phyloP scores from a whole-genome alignment of 1,140 invertebrate species.

The Alviniconcha marisindica region DNA sequence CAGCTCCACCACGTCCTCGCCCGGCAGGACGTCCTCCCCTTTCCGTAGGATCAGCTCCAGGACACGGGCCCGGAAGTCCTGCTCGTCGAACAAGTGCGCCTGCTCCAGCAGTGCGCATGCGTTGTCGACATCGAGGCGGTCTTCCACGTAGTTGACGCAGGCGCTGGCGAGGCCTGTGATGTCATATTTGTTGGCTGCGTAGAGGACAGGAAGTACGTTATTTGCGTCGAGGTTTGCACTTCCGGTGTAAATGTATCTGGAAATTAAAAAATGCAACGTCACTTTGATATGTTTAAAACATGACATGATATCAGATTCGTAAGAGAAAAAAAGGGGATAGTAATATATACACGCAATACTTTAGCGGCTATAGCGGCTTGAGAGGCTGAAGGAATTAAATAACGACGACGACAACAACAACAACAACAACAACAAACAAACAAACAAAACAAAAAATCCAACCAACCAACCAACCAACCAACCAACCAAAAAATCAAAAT shows the following conservation, averaged over 20 bases:
- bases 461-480: too few species aligned
- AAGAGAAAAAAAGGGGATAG: too few species aligned
- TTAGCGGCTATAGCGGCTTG: too few species aligned
- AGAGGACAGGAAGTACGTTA: slow-evolving; percentile 88
- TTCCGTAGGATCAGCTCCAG: slow-evolving; percentile 38
- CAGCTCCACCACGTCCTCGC: slow-evolving; percentile 37
- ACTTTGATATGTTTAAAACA: too few species aligned
- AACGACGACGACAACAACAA: too few species aligned
- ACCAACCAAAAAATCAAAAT: too few species aligned
- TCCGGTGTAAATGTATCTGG: slow-evolving; percentile 60
- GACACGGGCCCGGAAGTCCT: slow-evolving; percentile 34
- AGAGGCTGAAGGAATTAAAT: too few species aligned
- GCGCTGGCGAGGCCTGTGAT: slow-evolving; percentile 86
- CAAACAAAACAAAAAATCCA: too few species aligned
- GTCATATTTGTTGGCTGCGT: slow-evolving; percentile 91
- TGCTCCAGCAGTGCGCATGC: slow-evolving; percentile 77
- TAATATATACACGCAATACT: too few species aligned
- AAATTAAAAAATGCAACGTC: too few species aligned
- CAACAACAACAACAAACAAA: too few species aligned
- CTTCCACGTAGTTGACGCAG: slow-evolving; percentile 88
- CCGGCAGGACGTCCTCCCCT: slow-evolving; percentile 28
- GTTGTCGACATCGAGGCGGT: slow-evolving; percentile 86
- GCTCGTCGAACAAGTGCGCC: slow-evolving; percentile 39
- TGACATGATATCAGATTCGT: too few species aligned
- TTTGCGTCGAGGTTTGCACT: slow-evolving; percentile 81